phyloP scores from a whole-genome alignment of 1,140 invertebrate genomes.

The Diprion similis region DNA sequence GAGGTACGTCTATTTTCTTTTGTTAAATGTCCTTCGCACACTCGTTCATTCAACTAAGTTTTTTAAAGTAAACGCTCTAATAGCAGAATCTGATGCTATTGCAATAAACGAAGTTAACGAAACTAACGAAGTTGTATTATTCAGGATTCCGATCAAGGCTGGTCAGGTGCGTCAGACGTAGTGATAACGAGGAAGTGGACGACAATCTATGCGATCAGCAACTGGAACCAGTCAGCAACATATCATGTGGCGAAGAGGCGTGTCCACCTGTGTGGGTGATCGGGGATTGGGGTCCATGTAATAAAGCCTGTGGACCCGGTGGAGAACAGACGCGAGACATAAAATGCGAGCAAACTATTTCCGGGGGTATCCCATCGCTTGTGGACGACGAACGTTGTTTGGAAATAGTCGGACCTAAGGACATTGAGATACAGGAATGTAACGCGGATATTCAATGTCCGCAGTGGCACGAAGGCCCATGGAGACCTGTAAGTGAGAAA shows the following conservation, averaged over 20 bases:
- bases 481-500: slow-evolving; percentile 76
- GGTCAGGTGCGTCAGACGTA: slow-evolving; percentile 74
- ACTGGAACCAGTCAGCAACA: slow-evolving; percentile 70
- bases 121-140: slow-evolving; percentile 26
- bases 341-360: slow-evolving; percentile 78
- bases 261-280: slow-evolving; percentile 87
- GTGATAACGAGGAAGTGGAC: slow-evolving; percentile 73
- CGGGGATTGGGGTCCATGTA: slow-evolving; percentile 85
- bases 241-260: slow-evolving; percentile 76
- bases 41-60: not conserved
- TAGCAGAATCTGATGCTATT: no score
- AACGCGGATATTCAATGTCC: slow-evolving; percentile 81
- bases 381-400: slow-evolving; percentile 80
- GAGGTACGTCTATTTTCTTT: slow-evolving; percentile 67
- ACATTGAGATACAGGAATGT: slow-evolving; percentile 74
- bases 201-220: slow-evolving; percentile 79
- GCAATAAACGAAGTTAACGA: not conserved
- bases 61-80: not conserved
- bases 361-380: slow-evolving; percentile 68
- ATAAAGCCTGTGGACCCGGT: slow-evolving; percentile 78
- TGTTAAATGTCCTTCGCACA: not conserved
- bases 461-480: slow-evolving; percentile 82
- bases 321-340: slow-evolving; percentile 75
- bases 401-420: slow-evolving; percentile 71
- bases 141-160: slow-evolving; percentile 76